These are phyloP conservation scores for human DNA, from an alignment of 2,113 vertebrate species.

Conservation along the genomic window GRCh38 chr6:16862501-16863000, in stretches of 20 bases:
- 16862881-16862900: neutral
- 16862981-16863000: neutral
- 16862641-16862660: neutral
- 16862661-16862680: neutral
- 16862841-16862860: neutral
- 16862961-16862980: neutral
- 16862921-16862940: neutral
- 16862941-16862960: neutral
- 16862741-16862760: neutral
- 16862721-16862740: neutral
- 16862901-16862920: neutral
- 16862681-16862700: neutral
- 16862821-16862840: neutral
- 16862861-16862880: neutral
- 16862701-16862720: neutral
- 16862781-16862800: neutral
- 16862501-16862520: neutral
- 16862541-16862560: neutral
- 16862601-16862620: neutral
- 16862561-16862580: neutral
- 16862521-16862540: neutral
- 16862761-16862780: neutral
- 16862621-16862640: neutral
- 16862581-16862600: neutral
- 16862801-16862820: neutral